Evolutionary conservation across 2,113 vertebrate genomes (phyloP), one percentile per base, ranked within the genome.

Genomic region (Prolemur simus): DNA sequence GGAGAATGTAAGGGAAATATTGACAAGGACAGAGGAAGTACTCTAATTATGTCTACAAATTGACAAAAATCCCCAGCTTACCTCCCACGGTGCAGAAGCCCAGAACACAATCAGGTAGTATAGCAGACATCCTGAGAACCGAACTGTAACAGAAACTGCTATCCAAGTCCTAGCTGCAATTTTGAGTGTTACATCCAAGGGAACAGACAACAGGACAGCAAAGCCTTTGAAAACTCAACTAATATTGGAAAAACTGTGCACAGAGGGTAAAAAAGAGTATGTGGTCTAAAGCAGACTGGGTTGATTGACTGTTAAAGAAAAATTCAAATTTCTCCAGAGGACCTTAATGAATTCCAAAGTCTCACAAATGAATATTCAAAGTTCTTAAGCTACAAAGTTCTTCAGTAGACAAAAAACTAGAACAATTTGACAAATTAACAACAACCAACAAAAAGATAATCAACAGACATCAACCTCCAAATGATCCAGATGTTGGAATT

Each of bases 311-410:
- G 32, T 29, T 64, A 27, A 74, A 86, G 25, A 78, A 47, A 66
- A 45, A 45, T 2, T 69, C 32, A 63, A 20, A 96, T 87, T 64
- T 69, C 42, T 94, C 15, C 32, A 49, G 23, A 47, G 12, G 21
- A 96, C 56, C 47, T 63, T 76, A 76, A 52, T 83, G 29, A 10
- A 23, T 77, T 77, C 52, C 27, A 83, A 94, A 77, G 2, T n/a
- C 14, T 84, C 54, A 54, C 15, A 76, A 63, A 3, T 47, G 49
- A 42, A 23, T 64, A 45, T 15, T 71, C 15, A 63, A 74, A 49
- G n/a, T 77, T 63, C 52, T 39, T 63, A 89, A 1, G 25, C 54
- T 82, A 3, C n/a, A 82, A 49, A 64, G 3, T 23, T 94, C 21
- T 74, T 91, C 9, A 69, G 8, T n/a, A 21, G 88, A 47, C 17